Evolutionary conservation across 2,797 vertebrate species (phyloP).

Genomic region (Rhynchonycteris naso): DNA sequence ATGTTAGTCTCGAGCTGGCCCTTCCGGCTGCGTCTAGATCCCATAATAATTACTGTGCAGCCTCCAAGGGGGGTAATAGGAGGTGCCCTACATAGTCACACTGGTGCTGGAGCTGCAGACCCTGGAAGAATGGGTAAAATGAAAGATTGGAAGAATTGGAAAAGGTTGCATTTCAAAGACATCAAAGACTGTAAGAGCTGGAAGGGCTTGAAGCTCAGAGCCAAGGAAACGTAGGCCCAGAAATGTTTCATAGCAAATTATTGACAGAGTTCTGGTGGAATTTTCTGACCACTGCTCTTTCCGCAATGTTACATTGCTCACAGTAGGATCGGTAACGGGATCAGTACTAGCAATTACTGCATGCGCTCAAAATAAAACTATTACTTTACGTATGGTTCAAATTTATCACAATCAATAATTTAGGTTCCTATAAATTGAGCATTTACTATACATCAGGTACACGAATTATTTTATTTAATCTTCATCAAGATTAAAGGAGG

Average conservation of each 20-base stretch:
- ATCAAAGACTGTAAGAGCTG: neutral
- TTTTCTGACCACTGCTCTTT: neutral
- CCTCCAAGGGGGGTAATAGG: too few relatives aligned
- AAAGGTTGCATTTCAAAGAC: neutral
- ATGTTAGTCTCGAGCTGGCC: neutral
- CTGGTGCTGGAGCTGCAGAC: neutral
- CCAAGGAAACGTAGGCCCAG: neutral
- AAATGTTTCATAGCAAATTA: neutral
- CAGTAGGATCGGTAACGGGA: neutral
- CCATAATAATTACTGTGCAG: neutral
- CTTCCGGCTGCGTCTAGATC: neutral
- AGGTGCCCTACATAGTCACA: neutral
- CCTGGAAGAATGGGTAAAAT: neutral
- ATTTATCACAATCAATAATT: neutral
- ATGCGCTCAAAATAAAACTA: constrained; percentile 23
- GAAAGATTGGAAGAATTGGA: neutral
- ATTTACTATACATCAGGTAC: neutral
- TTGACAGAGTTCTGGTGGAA: neutral
- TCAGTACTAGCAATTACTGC: neutral
- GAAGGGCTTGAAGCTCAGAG: neutral
- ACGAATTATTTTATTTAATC: neutral
- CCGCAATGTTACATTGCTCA: neutral
- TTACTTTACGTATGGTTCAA: neutral
- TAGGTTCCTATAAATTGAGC: neutral
- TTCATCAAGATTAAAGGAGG: neutral